Percentiles rank a stretch among this genome's conserved stretches.
These are phyloP conservation scores for Tolypeutes matacus DNA, from an alignment of 2,797 vertebrate genomes.

Conservation along the genomic window DNA sequence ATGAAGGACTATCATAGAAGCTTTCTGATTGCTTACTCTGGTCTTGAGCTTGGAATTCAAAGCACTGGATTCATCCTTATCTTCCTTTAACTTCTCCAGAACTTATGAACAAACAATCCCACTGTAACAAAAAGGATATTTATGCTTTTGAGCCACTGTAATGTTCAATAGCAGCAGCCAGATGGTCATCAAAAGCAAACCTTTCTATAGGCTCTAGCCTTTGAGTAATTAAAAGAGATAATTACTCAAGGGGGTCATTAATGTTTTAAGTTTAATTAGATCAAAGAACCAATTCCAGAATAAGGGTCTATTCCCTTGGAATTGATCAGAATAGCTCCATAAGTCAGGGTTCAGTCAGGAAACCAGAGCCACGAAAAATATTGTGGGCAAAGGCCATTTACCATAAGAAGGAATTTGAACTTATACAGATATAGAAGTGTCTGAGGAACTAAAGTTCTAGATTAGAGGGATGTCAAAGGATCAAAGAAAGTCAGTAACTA, in stretches of 20 bases:
- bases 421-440: neutral
- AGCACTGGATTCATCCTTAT: neutral
- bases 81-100: too few relatives aligned
- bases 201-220: neutral
- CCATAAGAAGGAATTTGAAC: neutral
- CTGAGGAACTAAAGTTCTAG: neutral
- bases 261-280: neutral
- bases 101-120: too few relatives aligned
- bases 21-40: neutral
- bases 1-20: neutral
- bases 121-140: neutral
- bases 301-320: neutral
- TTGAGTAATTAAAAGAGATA: neutral
- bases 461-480: neutral
- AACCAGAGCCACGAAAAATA: neutral
- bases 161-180: neutral
- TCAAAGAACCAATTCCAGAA: conserved; percentile 1
- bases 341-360: neutral
- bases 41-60: neutral
- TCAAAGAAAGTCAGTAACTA: neutral
- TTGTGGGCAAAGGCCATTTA: neutral
- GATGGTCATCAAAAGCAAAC: neutral
- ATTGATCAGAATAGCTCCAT: neutral
- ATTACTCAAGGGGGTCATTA: neutral
- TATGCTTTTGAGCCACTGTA: neutral